phyloP scores from a whole-genome alignment of 2,888 invertebrate genomes.

The Furcula furcula region DNA sequence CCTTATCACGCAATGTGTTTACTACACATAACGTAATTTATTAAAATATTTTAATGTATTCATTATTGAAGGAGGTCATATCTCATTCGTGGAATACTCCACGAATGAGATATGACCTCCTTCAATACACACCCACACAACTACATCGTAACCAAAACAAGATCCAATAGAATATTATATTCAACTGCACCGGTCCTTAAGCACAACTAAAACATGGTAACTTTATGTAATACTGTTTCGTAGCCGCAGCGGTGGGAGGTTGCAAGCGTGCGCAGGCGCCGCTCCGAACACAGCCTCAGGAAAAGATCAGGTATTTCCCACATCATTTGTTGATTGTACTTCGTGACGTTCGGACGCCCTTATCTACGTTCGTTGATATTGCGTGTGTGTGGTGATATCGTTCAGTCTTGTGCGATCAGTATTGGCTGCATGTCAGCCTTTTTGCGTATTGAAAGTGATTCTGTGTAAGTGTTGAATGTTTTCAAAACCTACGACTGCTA shows the following conservation, averaged over 20 bases:
- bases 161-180: slow-evolving; percentile 4
- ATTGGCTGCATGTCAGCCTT: slow-evolving; percentile 26
- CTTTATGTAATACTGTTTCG: slow-evolving; percentile 66
- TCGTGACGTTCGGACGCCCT: slow-evolving; percentile 46
- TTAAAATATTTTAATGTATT: too few species aligned
- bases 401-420: slow-evolving; percentile 1
- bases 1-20: too few species aligned
- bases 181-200: slow-evolving; percentile 18
- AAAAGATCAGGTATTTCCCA: slow-evolving; percentile 72
- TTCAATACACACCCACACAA: not conserved
- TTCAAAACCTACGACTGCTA: too few species aligned
- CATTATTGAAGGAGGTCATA: too few species aligned
- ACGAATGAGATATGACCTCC: too few species aligned
- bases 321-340: slow-evolving; percentile 56
- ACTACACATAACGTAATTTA: too few species aligned
- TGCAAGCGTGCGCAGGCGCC: slow-evolving; percentile 64
- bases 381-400: slow-evolving; percentile 5
- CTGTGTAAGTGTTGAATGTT: slow-evolving; percentile 27
- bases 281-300: slow-evolving; percentile 59
- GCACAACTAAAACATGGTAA: slow-evolving; percentile 40
- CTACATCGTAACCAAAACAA: not conserved
- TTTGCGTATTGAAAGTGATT: slow-evolving; percentile 25
- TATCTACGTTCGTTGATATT: slow-evolving; percentile 19
- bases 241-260: slow-evolving; percentile 68
- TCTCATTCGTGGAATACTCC: too few species aligned